Conservation (phyloP, 2,113 vertebrate species). For the Hemichromis elongatus region DNA sequence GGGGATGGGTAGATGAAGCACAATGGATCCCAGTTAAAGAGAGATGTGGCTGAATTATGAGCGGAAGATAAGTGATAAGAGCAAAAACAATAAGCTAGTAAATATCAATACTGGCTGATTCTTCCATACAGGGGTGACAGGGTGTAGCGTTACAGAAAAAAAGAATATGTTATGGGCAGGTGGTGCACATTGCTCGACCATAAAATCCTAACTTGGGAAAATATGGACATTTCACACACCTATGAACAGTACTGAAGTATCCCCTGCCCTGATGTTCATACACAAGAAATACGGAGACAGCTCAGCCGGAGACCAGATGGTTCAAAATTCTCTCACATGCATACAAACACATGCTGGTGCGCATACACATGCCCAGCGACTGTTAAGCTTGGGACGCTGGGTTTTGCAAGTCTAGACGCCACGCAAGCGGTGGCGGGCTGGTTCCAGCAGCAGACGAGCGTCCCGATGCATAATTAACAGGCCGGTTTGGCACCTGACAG, state of each 20-base stretch:
- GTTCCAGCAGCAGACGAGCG: constrained; percentile 52
- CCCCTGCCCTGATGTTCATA: constrained; percentile 42
- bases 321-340: not conserved
- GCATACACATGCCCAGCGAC: not conserved
- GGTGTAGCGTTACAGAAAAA: not conserved
- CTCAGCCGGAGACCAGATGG: constrained; percentile 48
- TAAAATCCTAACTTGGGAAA: constrained; percentile 45
- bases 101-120: constrained; percentile 39
- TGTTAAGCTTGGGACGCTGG: not conserved
- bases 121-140: not conserved
- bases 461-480: constrained; percentile 74
- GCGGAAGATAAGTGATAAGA: not conserved
- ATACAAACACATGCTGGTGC: not conserved
- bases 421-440: constrained; percentile 47
- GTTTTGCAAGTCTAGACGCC: constrained; percentile 59
- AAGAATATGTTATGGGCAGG: not conserved
- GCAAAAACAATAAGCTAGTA: not conserved
- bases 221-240: constrained; percentile 59
- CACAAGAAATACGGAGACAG: constrained; percentile 31
- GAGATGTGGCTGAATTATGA: constrained; percentile 27
- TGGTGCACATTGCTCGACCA: constrained; percentile 24
- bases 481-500: constrained; percentile 62
- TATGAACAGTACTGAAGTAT: constrained; percentile 44
- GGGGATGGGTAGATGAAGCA: not conserved
- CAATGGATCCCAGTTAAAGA: constrained; percentile 33